phyloP scores from a whole-genome alignment of 2,113 vertebrate genomes.

The Grammomys surdaster region DNA sequence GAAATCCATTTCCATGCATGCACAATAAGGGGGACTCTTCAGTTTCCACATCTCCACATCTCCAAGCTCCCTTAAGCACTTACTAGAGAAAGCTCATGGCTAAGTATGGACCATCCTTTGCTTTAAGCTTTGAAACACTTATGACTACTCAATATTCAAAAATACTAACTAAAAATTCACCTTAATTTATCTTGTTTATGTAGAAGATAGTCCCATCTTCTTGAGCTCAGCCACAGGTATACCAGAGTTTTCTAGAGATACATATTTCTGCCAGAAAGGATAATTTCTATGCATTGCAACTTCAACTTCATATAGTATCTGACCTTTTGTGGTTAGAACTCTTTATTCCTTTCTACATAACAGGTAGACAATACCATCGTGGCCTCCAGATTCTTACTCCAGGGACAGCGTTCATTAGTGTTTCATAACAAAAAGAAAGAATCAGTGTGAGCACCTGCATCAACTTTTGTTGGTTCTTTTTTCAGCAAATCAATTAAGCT shows the following conservation, averaged over 20 bases:
- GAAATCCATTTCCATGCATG: neutral
- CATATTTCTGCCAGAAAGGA: neutral
- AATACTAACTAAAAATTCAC: neutral
- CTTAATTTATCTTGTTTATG: neutral
- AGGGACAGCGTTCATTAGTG: neutral
- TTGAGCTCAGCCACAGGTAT: neutral
- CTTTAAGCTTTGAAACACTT: neutral
- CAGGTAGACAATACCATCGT: neutral
- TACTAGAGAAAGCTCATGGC: neutral
- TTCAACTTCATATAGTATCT: neutral
- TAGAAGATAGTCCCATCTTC: neutral
- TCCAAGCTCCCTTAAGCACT: neutral
- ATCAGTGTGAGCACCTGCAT: neutral
- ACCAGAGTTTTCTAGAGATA: neutral
- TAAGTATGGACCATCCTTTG: neutral
- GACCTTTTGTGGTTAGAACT: neutral
- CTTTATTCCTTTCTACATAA: neutral
- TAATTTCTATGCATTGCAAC: neutral
- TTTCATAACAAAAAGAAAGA: neutral
- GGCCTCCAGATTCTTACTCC: neutral
- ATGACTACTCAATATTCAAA: neutral
- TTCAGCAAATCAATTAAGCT: neutral
- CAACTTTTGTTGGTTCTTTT: neutral
- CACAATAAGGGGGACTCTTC: neutral
- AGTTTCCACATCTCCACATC: neutral